Evolutionary conservation across 2,113 vertebrate genomes (phyloP), one percentile per base, ranked within the genome.

Genomic region (Callipepla californica): DNA sequence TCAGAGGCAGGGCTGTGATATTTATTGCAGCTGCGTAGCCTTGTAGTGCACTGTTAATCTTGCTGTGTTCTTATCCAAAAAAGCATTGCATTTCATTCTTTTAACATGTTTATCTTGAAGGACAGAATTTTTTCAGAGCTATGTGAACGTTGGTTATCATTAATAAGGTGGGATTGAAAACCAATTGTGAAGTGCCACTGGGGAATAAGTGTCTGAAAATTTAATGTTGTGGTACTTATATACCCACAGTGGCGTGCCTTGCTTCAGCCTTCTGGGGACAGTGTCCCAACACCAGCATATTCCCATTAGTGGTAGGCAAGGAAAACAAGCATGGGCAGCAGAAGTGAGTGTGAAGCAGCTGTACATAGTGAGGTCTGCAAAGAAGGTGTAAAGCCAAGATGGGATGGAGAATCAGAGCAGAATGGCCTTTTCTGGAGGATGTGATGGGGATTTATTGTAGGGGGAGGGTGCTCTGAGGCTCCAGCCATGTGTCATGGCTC

Each of bases 241-340:
- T 2, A 7, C 15, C 40, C 36, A 38, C 75, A 32, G 0, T 0
- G 48, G 59, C 1, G 2, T 2, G 42, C 70, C 57, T 50, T 7
- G 19, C 32, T 85, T 26, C 84, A 63, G 1, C 70, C 65, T 70
- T 59, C 59, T 12, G 40, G 47, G 47, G 2, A 4, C 11, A 11
- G 32, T 1, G 34, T 18, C 78, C 8, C 0, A 2, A 9, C 50
- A 38, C 32, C 22, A 59, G 55, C 11, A 14, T 23, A 7, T 51
- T 40, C 38, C 11, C 4, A 4, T 6, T 5, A 2, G 2, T 15
- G 0, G 0, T 1, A 13, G 4, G 1, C 15, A 5, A 0, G 11
- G 44, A 7, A 26, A 57, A n/a, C 74, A 6, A 45, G 50, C n/a
- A 16, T 11, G 0, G 1, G 66, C 65, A 59, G 86, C 16, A 44